Evolutionary conservation across 2,797 vertebrate species (phyloP).

Genomic region (Tangara arthus): DNA sequence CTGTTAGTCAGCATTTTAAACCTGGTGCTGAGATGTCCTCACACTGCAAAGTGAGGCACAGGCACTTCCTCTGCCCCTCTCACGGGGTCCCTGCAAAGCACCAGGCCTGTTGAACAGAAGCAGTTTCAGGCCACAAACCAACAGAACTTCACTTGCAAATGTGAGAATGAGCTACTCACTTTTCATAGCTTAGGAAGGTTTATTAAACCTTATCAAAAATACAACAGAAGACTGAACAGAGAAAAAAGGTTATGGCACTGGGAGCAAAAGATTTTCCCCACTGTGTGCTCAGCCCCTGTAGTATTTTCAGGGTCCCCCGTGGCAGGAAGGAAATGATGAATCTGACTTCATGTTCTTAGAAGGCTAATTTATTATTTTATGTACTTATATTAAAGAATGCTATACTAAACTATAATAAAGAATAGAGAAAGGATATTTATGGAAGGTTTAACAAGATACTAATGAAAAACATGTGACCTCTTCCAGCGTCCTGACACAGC

Average conservation of each 20-base stretch:
- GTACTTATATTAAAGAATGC: too few species aligned
- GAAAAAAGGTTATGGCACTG: not conserved
- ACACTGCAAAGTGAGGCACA: accelerated
- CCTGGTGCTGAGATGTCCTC: not conserved
- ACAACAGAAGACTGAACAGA: not conserved
- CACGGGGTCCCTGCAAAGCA: not conserved
- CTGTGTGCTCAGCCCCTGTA: not conserved
- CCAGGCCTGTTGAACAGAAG: not conserved
- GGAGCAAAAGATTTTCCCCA: accelerated
- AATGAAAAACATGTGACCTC: too few species aligned
- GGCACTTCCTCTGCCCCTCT: not conserved
- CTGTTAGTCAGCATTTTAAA: not conserved
- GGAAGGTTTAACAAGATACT: too few species aligned
- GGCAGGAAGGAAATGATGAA: too few species aligned
- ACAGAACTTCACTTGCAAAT: not conserved
- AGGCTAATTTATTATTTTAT: too few species aligned
- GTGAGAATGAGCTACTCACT: not conserved
- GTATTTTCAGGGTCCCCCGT: too few species aligned
- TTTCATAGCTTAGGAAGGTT: not conserved
- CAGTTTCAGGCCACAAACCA: not conserved
- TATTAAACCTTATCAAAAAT: not conserved
- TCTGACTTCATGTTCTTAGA: too few species aligned
- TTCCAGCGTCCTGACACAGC: too few species aligned
- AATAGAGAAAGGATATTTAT: too few species aligned
- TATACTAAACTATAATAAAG: too few species aligned